Evolutionary conservation across 1,140 invertebrate genomes (phyloP).

Genomic region (Tetraneura akinire): DNA sequence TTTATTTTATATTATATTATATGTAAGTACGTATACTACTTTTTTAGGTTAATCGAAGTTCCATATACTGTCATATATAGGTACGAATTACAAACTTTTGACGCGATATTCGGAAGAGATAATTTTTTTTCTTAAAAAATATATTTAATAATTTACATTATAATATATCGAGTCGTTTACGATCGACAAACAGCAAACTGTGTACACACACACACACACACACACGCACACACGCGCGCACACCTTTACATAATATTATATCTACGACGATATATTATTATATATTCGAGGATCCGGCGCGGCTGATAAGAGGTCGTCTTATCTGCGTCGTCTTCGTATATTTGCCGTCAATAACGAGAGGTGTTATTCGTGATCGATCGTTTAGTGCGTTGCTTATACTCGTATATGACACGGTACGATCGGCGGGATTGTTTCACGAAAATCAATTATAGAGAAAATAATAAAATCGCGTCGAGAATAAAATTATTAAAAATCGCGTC

Average conservation of each 20-base stretch:
- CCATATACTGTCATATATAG: too few species aligned
- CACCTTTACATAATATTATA: too few species aligned
- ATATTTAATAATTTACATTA: too few species aligned
- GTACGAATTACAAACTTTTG: too few species aligned
- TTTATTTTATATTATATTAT: too few species aligned
- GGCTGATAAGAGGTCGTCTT: constrained; percentile 34
- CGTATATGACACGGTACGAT: background rate
- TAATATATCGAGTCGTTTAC: too few species aligned
- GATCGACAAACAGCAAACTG: too few species aligned
- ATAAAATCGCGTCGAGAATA: too few species aligned
- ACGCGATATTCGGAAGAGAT: too few species aligned
- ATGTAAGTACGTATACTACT: too few species aligned
- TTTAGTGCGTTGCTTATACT: background rate
- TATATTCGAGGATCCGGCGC: constrained; percentile 28
- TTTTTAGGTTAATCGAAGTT: too few species aligned
- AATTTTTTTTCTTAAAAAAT: too few species aligned
- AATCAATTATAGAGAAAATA: background rate
- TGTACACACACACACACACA: background rate
- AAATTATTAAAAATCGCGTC: background rate
- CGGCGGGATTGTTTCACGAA: background rate
- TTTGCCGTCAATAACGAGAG: background rate
- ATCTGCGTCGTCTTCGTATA: background rate
- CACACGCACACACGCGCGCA: background rate
- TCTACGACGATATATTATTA: background rate
- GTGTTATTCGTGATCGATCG: background rate